Conservation (phyloP, 2,888 invertebrate species). For the Heliconius aoede region DNA sequence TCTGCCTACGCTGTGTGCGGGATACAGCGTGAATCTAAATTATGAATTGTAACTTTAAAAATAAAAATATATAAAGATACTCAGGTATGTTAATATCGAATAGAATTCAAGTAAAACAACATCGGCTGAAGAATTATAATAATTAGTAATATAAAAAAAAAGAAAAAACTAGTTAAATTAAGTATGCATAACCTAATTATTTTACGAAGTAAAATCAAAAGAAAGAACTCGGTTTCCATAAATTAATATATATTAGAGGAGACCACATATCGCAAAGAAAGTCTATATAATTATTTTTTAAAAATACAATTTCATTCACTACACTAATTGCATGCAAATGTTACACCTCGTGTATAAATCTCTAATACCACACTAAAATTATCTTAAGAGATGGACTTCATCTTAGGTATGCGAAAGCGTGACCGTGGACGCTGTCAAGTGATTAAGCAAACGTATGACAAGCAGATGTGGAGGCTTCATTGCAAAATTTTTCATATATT, state of each 20-base stretch:
- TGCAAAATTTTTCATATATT: conserved; percentile 25
- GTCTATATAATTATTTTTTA: conserved; percentile 6
- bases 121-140: not conserved
- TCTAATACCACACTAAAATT: conserved; percentile 33
- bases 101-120: not conserved
- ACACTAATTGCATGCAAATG: conserved; percentile 26
- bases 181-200: not conserved
- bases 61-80: not conserved
- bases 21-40: no score
- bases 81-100: no score
- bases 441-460: conserved; percentile 41
- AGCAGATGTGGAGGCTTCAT: conserved; percentile 17
- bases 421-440: conserved; percentile 40
- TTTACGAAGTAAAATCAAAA: conserved; percentile 4
- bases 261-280: not conserved
- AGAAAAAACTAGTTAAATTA: not conserved
- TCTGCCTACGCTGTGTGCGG: no score
- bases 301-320: conserved; percentile 14
- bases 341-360: conserved; percentile 22
- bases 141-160: not conserved
- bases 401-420: conserved; percentile 41
- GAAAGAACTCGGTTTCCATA: conserved; percentile 12
- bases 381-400: conserved; percentile 32
- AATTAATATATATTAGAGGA: conserved; percentile 18
- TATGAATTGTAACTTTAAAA: not conserved